A percentile compares a stretch with the other conserved stretches of the same genome.
phyloP scores from a whole-genome alignment of 1,140 invertebrate genomes.

The Brachionus manjavacas region DNA sequence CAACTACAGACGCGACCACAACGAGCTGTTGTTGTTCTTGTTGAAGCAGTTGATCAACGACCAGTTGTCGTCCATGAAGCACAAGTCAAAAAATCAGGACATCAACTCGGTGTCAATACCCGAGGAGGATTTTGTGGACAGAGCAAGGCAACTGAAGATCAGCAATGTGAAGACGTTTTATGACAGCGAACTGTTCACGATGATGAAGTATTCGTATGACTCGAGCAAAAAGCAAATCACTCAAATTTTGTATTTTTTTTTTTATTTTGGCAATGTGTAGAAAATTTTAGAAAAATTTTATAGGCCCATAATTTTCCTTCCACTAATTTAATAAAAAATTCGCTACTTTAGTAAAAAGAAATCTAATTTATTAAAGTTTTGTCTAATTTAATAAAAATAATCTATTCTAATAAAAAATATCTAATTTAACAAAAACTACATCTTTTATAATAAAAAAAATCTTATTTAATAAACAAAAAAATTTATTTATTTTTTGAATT shows the following conservation, averaged over 20 bases:
- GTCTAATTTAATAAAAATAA: too few species aligned
- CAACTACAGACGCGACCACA: constrained; percentile 87
- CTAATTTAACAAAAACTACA: too few species aligned
- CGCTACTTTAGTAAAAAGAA: too few species aligned
- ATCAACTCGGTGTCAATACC: constrained; percentile 32
- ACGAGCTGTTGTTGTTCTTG: constrained; percentile 89
- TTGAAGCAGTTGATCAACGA: constrained; percentile 87
- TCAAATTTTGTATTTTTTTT: constrained; percentile 64
- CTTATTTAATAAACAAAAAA: too few species aligned
- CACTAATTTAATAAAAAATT: too few species aligned
- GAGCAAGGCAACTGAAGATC: constrained; percentile 83
- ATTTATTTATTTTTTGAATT: too few species aligned
- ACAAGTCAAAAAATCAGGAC: constrained; percentile 59
- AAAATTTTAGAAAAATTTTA: background rate
- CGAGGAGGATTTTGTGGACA: constrained; percentile 25
- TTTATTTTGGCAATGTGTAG: background rate
- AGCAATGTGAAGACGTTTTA: constrained; percentile 83
- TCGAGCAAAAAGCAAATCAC: constrained; percentile 74
- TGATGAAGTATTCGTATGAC: constrained; percentile 84
- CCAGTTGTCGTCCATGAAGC: constrained; percentile 61
- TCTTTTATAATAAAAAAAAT: too few species aligned
- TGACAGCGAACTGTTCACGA: constrained; percentile 79
- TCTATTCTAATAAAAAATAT: too few species aligned
- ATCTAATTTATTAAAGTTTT: too few species aligned
- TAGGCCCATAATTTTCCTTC: too few species aligned